These are phyloP conservation scores for Sturnus vulgaris DNA, from an alignment of 2,113 vertebrate genomes.

Conservation along the genomic window DNA sequence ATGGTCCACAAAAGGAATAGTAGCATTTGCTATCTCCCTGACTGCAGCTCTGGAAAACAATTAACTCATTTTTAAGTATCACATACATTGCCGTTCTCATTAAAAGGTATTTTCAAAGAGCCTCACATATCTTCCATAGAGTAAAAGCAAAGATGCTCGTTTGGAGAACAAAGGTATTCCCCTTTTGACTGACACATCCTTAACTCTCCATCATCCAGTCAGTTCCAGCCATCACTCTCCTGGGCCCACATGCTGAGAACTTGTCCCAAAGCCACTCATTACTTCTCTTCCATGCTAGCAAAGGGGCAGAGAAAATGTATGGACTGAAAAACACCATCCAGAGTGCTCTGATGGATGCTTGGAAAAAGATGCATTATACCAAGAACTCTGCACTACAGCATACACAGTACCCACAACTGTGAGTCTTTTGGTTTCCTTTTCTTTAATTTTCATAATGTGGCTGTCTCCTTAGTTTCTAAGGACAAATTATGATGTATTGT, in stretches of 20 bases:
- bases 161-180: not conserved
- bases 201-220: not conserved
- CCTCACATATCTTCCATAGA: accelerated
- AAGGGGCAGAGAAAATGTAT: not conserved
- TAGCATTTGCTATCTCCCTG: not conserved
- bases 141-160: not conserved
- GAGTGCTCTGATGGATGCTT: not conserved
- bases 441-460: not conserved
- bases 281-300: not conserved
- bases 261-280: not conserved
- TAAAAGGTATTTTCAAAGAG: not conserved
- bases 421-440: not conserved
- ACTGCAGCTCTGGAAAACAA: not conserved
- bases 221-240: not conserved
- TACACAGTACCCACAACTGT: no score
- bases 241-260: accelerated
- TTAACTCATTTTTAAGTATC: not conserved
- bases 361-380: not conserved
- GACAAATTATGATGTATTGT: not conserved
- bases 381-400: not conserved
- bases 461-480: not conserved
- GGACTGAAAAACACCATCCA: not conserved
- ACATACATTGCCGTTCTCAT: not conserved
- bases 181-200: not conserved
- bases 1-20: not conserved